Percentiles rank a stretch among this genome's conserved stretches.
Evolutionary conservation across 2,113 vertebrate species (phyloP).

Genomic region (Aegotheles bennettii): DNA sequence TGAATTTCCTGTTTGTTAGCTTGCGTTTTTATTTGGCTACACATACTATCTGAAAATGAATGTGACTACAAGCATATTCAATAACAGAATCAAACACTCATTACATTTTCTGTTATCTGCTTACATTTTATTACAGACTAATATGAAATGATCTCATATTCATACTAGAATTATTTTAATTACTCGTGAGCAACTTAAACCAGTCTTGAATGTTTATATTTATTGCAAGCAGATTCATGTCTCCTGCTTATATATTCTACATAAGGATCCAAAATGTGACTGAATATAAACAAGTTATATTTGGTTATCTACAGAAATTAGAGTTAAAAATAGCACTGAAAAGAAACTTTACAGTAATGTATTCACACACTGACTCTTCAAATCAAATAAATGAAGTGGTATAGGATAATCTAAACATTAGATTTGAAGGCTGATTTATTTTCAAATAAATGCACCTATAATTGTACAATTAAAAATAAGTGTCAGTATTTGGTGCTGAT

Average conservation of each 20-base stretch:
- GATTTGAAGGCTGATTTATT: conserved; percentile 67
- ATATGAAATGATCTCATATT: conserved; percentile 33
- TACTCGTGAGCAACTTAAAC: conserved; percentile 24
- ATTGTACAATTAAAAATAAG: conserved; percentile 64
- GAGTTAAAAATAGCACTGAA: conserved; percentile 81
- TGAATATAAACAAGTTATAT: conserved; percentile 58
- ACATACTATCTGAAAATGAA: background rate
- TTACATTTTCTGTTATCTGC: conserved; percentile 6
- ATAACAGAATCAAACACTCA: background rate
- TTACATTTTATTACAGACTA: conserved; percentile 60
- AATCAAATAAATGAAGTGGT: conserved; percentile 62
- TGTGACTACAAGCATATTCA: background rate
- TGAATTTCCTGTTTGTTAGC: background rate
- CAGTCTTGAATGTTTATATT: conserved; percentile 69
- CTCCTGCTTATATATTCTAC: conserved; percentile 72
- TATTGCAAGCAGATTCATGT: conserved; percentile 82
- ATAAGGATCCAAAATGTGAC: conserved; percentile 72
- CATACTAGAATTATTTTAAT: background rate
- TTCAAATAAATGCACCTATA: conserved; percentile 61
- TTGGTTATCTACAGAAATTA: conserved; percentile 78
- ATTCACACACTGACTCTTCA: conserved; percentile 62
- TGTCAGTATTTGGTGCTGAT: conserved; percentile 60
- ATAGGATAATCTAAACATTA: conserved; percentile 49
- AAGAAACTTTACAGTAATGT: conserved; percentile 79
- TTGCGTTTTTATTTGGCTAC: background rate